Conservation (phyloP, 2,888 invertebrate genomes). For the Drosophila hamatofila region DNA sequence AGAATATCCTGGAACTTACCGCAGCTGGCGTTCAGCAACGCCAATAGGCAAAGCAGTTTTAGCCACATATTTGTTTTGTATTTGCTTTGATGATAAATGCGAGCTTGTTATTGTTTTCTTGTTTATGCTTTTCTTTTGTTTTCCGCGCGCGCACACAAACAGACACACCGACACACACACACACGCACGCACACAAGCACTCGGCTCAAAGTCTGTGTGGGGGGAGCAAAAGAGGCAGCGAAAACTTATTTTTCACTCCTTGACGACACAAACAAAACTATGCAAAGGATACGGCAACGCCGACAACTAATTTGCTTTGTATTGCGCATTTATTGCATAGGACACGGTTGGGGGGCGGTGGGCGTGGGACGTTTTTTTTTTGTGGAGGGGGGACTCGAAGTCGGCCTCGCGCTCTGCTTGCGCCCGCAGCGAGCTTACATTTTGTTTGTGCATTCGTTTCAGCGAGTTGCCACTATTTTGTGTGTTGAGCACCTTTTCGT, state of each 20-base stretch:
- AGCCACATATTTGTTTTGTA: conserved; percentile 45
- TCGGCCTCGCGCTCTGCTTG: conserved; percentile 52
- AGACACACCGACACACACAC: conserved; percentile 15
- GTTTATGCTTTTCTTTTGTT: conserved; percentile 70
- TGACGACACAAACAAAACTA: conserved; percentile 53
- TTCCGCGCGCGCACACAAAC: conserved; percentile 52
- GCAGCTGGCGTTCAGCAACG: conserved; percentile 46
- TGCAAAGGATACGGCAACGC: conserved; percentile 42
- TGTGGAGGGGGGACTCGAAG: conserved; percentile 29
- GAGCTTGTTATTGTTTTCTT: conserved; percentile 56
- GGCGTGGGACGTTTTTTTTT: conserved; percentile 9
- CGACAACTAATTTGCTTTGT: conserved; percentile 61
- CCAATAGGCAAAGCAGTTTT: conserved; percentile 53
- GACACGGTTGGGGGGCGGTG: conserved; percentile 40
- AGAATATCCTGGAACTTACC: conserved; percentile 55
- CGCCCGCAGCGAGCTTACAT: conserved; percentile 53
- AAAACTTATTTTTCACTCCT: conserved; percentile 48
- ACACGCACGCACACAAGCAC: conserved; percentile 16
- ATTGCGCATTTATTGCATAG: conserved; percentile 75
- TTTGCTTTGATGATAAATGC: conserved; percentile 37
- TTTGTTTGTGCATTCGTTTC: conserved; percentile 49
- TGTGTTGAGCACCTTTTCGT: not conserved
- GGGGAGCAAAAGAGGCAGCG: conserved; percentile 20
- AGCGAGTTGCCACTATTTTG: conserved; percentile 19
- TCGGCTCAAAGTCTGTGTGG: conserved; percentile 69